Evolutionary conservation across 2,888 invertebrate species (phyloP).

Genomic region (Andrena haemorrhoa): DNA sequence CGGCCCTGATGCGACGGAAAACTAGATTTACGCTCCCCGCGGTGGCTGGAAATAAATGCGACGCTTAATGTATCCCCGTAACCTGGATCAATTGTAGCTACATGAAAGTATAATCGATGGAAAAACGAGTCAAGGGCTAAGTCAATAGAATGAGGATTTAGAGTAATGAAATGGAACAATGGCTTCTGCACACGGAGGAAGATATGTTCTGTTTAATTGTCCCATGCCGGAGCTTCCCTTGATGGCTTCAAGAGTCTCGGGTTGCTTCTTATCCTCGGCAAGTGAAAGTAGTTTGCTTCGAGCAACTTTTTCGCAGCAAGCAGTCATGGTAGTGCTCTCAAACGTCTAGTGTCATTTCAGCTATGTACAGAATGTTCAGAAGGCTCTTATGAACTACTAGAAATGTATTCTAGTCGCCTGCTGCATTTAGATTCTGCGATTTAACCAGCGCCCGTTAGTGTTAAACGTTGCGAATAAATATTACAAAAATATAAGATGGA

Average conservation of each 20-base stretch:
- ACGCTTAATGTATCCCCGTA: conserved; percentile 40
- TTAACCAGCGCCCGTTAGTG: no score
- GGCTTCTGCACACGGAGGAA: neutral
- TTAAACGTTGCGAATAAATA: no score
- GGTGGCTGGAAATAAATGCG: conserved; percentile 77
- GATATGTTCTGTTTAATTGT: conserved; percentile 3
- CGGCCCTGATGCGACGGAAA: conserved; percentile 77
- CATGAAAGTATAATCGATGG: conserved; percentile 16
- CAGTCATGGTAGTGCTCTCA: neutral
- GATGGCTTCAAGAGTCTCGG: neutral
- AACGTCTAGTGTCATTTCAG: neutral
- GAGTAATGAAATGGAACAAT: conserved; percentile 30
- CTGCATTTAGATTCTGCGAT: no score
- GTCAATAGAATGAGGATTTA: conserved; percentile 12
- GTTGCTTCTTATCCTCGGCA: neutral
- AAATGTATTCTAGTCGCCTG: no score
- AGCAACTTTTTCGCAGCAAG: neutral
- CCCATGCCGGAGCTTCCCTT: neutral
- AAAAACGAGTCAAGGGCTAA: conserved; percentile 4
- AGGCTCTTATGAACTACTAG: no score
- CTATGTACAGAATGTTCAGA: neutral
- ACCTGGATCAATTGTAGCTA: conserved; percentile 40
- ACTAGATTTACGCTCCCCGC: conserved; percentile 75
- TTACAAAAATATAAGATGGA: no score
- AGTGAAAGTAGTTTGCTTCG: neutral